These are phyloP conservation scores for Halichoerus grypus DNA, from an alignment of 2,113 vertebrate genomes.

Conservation along the genomic window DNA sequence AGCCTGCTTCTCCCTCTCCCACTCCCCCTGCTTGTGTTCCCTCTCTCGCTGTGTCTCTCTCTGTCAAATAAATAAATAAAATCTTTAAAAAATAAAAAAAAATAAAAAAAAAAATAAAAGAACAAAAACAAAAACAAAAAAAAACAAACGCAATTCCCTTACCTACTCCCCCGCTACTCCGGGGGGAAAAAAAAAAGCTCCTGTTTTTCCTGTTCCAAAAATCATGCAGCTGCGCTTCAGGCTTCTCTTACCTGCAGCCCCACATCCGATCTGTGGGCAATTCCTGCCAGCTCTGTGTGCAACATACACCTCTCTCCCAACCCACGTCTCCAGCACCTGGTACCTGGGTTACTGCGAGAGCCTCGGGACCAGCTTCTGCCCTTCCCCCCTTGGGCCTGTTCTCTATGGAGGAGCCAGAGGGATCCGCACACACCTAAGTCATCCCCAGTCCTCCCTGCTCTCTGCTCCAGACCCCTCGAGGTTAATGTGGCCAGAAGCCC, in stretches of 20 bases:
- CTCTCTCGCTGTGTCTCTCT: too few relatives aligned
- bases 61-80: too few relatives aligned
- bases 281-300: rapidly evolving
- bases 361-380: rapidly evolving
- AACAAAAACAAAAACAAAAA: not conserved
- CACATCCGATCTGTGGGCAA: rapidly evolving
- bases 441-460: rapidly evolving
- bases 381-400: rapidly evolving
- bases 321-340: rapidly evolving
- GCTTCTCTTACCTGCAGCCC: not conserved
- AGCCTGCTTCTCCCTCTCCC: too few relatives aligned
- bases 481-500: not conserved
- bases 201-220: not conserved
- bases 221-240: rapidly evolving
- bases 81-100: too few relatives aligned
- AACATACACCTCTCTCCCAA: rapidly evolving
- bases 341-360: rapidly evolving
- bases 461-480: not conserved
- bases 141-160: not conserved
- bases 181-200: not conserved
- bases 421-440: rapidly evolving
- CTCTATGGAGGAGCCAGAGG: rapidly evolving
- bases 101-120: not conserved
- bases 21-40: too few relatives aligned
- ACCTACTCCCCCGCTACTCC: not conserved